Conservation (phyloP, 2,888 invertebrate species). For the Andrena bucephala region DNA sequence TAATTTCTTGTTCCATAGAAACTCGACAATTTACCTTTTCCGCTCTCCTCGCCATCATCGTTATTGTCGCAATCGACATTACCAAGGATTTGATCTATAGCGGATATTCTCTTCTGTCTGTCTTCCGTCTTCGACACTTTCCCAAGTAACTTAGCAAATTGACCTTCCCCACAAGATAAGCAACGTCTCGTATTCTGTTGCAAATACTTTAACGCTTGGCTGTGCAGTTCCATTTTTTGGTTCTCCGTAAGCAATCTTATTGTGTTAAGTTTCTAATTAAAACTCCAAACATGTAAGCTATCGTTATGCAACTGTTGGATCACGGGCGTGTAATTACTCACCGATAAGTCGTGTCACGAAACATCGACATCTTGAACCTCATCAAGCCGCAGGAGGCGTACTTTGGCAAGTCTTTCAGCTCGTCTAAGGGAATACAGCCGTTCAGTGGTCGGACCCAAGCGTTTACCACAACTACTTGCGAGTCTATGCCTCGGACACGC, state of each 20-base stretch:
- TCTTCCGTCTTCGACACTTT: slow-evolving; percentile 60
- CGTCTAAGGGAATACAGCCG: slow-evolving; percentile 82
- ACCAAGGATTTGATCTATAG: slow-evolving; percentile 54
- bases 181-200: slow-evolving; percentile 88
- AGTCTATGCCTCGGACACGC: not conserved
- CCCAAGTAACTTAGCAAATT: slow-evolving; percentile 86
- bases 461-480: not conserved
- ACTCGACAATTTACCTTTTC: not conserved
- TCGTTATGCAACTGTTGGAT: not conserved
- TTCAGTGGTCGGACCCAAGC: not conserved
- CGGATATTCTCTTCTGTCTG: slow-evolving; percentile 38
- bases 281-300: not conserved
- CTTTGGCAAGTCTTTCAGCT: slow-evolving; percentile 86
- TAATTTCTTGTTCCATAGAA: not conserved
- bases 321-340: slow-evolving; percentile 46
- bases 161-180: slow-evolving; percentile 86
- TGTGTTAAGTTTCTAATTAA: not conserved
- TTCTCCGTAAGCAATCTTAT: slow-evolving; percentile 87
- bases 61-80: slow-evolving; percentile 33
- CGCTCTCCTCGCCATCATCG: not conserved
- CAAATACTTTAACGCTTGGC: slow-evolving; percentile 87
- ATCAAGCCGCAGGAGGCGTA: slow-evolving; percentile 89
- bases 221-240: slow-evolving; percentile 88
- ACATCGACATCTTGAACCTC: slow-evolving; percentile 87
- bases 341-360: slow-evolving; percentile 88